Conservation (phyloP, 1,140 invertebrate species). For the Chrysoperla carnea region DNA sequence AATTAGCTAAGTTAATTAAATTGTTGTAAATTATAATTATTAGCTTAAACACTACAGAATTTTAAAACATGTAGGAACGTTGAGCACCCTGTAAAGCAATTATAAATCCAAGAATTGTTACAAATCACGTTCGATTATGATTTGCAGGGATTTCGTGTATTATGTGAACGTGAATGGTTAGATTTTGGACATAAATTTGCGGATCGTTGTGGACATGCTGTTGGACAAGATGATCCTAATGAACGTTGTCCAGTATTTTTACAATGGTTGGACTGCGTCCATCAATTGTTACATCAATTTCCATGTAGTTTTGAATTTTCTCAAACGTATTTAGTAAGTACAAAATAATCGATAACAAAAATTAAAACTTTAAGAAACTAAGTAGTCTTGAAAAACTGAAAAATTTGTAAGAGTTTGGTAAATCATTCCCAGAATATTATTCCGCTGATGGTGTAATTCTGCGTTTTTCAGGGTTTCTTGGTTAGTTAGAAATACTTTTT, state of each 20-base stretch:
- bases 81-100: slow-evolving; percentile 1
- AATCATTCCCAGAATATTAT: not conserved
- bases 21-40: no score
- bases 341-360: no score
- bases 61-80: not conserved
- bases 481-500: no score
- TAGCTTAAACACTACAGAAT: slow-evolving; percentile 1
- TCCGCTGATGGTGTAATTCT: no score
- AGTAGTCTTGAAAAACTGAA: not conserved
- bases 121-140: not conserved
- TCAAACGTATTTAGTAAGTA: slow-evolving; percentile 70
- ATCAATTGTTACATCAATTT: slow-evolving; percentile 81
- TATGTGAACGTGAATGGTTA: slow-evolving; percentile 90
- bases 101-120: not conserved
- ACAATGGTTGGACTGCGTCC: slow-evolving; percentile 93
- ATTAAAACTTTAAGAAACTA: not conserved
- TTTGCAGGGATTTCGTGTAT: slow-evolving; percentile 46
- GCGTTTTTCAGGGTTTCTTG: no score
- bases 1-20: no score
- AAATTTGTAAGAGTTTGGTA: not conserved
- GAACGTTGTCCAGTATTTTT: slow-evolving; percentile 93
- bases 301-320: slow-evolving; percentile 93
- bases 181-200: slow-evolving; percentile 96
- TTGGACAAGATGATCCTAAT: slow-evolving; percentile 67
- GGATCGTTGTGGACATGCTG: slow-evolving; percentile 78